phyloP scores from a whole-genome alignment of 2,888 invertebrate species.

The Ischnus inquisitorius region DNA sequence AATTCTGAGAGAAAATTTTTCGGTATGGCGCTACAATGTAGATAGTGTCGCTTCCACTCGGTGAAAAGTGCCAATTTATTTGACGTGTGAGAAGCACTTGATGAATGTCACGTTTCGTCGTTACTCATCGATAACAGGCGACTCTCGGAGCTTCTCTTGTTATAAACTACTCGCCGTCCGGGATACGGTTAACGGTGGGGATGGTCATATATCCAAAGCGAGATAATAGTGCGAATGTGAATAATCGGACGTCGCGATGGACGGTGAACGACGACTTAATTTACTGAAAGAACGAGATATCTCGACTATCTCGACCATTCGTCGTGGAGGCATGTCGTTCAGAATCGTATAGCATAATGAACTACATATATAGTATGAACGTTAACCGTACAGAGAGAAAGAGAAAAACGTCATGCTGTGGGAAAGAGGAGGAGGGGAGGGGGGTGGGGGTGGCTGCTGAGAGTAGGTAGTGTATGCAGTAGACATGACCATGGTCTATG shows the following conservation, averaged over 20 bases:
- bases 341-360: slow-evolving; percentile 8
- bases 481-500: slow-evolving; percentile 32
- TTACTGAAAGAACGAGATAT: slow-evolving; percentile 57
- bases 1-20: not conserved
- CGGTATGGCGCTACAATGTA: not conserved
- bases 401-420: not conserved
- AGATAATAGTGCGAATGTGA: not conserved
- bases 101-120: slow-evolving; percentile 43
- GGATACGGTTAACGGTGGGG: no score
- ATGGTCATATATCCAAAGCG: not conserved
- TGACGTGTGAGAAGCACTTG: slow-evolving; percentile 34
- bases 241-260: not conserved
- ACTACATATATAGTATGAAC: not conserved
- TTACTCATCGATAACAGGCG: slow-evolving; percentile 38
- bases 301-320: slow-evolving; percentile 27
- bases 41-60: slow-evolving; percentile 21
- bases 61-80: slow-evolving; percentile 41
- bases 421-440: not conserved
- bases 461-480: slow-evolving; percentile 5
- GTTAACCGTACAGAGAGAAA: not conserved
- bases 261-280: slow-evolving; percentile 40
- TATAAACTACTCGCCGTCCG: slow-evolving; percentile 1
- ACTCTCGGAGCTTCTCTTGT: not conserved
- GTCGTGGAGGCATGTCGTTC: slow-evolving; percentile 16
- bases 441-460: not conserved